Base-by-base conservation (phyloP, 2,888 invertebrate species). In the Agriotes lineatus region DNA sequence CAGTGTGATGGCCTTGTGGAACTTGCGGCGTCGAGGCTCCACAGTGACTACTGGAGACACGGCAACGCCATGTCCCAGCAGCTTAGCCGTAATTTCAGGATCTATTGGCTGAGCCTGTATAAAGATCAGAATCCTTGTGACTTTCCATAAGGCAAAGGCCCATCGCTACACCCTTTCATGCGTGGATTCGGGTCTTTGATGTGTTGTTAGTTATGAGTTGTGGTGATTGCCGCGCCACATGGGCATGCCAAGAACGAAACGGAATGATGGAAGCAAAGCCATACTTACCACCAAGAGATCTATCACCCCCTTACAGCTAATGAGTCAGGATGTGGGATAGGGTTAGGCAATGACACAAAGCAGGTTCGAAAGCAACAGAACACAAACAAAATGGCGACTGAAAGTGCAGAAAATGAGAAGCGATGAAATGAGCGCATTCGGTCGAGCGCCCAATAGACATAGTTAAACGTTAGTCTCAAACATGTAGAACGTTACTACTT, bases 41-140 rank as follows among this genome's bases (percentile, higher is more conserved):
- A 99, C 97, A 0, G 99, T 99, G 35, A 99, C 99, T 66, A 99
- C 98, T 0, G 99, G 99, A 59, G 98, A 98, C 12, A 99, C 99
- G 10, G 99, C 99, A 9, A 99, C 99, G 73, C 99, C 94, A 83
- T 99, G 96, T 58, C 99, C 99, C 78, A 98, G 90, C 71, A 99
- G 90, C 84, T 99, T 97, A 42, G 96, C 95, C 70, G 99, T 96
- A 78, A 99, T 87, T 84, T 99, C 99, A 60, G 97, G 93, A 80
- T 97, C 94, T 81, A 99, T 97, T 74, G 98, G 98, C 87, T 99
- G 99, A 71, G 99, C 99, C 97, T 99, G 89, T 37, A 52, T 65
- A 48, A 69, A 65, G 59, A 68, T 59, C 6, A 60, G 7, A 35
- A 30, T 16, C 14, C 18, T 60, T 50, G 65, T 65, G 37, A 60